These are phyloP conservation scores for Kryptolebias ocellatus DNA, from an alignment of 2,797 vertebrate species.

Conservation along the genomic window DNA sequence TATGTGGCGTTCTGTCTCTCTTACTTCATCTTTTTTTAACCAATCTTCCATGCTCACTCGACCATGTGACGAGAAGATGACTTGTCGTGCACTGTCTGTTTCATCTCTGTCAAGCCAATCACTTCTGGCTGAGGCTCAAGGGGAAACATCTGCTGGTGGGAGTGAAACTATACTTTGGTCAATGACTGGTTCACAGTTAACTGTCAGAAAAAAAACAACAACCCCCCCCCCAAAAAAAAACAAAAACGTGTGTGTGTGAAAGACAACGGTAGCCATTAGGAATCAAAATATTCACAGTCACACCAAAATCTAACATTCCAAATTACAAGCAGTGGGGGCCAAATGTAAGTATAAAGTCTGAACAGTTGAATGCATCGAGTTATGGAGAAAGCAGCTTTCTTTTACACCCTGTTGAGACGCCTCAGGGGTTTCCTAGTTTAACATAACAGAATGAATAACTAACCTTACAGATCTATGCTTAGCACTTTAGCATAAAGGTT, in stretches of 20 bases:
- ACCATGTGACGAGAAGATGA: conserved; percentile 58
- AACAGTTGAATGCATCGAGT: conserved; percentile 4
- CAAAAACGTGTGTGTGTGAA: conserved; percentile 12
- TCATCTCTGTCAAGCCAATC: conserved; percentile 61
- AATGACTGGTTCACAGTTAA: conserved; percentile 16
- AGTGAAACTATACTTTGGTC: conserved; percentile 29
- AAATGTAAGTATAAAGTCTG: conserved; percentile 5
- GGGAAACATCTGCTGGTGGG: conserved; percentile 66
- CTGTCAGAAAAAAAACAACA: conserved; percentile 6
- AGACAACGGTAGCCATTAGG: conserved; percentile 40
- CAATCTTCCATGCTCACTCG: conserved; percentile 57
- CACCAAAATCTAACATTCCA: neutral
- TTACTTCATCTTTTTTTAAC: conserved; percentile 24
- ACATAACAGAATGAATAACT: conserved; percentile 4
- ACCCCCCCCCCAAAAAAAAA: too few species aligned
- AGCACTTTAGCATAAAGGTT: conserved; percentile 28
- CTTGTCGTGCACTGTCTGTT: conserved; percentile 69
- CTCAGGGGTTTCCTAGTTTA: conserved; percentile 12
- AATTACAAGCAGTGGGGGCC: conserved; percentile 1
- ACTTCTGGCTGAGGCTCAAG: conserved; percentile 62
- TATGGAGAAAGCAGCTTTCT: conserved; percentile 12
- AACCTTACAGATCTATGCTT: conserved; percentile 3
- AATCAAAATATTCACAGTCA: conserved; percentile 30
- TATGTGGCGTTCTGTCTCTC: conserved; percentile 22
- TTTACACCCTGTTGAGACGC: conserved; percentile 1